These are phyloP conservation scores for Enoplosus armatus DNA, from an alignment of 2,797 vertebrate species.

Conservation along the genomic window DNA sequence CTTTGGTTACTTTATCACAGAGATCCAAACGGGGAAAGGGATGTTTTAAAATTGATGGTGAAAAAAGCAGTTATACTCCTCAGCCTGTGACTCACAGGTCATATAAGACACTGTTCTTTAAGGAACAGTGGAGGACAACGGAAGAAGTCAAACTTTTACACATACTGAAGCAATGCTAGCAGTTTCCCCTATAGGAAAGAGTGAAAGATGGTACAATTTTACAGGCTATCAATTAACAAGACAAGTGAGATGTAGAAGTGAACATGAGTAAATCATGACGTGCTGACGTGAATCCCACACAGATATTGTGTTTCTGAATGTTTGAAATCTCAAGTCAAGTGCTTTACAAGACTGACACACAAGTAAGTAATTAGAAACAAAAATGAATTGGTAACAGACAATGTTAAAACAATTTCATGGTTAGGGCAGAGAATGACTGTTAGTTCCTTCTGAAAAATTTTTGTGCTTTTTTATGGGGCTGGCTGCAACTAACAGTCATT, in stretches of 20 bases:
- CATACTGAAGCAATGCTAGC: too few species aligned
- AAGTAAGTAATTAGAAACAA: neutral
- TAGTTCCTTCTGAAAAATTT: neutral
- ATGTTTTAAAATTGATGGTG: constrained; percentile 29
- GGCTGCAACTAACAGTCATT: neutral
- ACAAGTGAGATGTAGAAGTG: neutral
- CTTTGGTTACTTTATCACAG: constrained; percentile 21
- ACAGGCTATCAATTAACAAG: neutral
- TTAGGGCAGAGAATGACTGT: neutral
- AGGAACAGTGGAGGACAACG: too few species aligned
- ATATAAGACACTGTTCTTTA: too few species aligned
- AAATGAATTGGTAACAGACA: neutral
- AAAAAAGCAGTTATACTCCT: too few species aligned
- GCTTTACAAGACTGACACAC: neutral
- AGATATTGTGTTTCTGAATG: neutral
- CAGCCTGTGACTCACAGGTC: too few species aligned
- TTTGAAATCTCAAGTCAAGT: neutral
- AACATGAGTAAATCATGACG: neutral
- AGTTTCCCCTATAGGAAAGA: neutral
- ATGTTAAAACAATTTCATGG: neutral
- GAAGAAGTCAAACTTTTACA: too few species aligned
- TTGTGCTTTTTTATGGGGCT: neutral
- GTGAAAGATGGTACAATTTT: neutral
- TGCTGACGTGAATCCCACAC: neutral
- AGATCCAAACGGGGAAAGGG: constrained; percentile 25